phyloP scores from a whole-genome alignment of 2,113 vertebrate species.

The Turdus rufiventris region DNA sequence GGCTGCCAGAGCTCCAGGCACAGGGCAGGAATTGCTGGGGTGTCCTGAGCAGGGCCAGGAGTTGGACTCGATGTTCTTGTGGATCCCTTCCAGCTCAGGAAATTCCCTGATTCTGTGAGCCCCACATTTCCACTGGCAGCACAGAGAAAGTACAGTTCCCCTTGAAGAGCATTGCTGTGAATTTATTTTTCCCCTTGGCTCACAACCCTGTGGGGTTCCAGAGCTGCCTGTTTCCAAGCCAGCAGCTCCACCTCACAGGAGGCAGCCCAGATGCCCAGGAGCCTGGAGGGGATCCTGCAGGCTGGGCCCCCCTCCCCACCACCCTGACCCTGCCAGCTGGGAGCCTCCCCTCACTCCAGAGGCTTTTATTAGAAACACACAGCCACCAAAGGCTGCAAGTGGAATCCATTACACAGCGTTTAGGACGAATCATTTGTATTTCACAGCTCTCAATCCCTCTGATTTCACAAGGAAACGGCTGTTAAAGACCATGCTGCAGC shows the following conservation, averaged over 20 bases:
- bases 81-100: not conserved
- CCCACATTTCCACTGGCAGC: not conserved
- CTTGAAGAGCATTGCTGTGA: not conserved
- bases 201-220: rapidly evolving
- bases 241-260: not conserved
- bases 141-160: not conserved
- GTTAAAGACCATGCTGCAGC: not conserved
- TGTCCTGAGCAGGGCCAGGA: not conserved
- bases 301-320: not conserved
- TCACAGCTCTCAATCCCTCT: not conserved
- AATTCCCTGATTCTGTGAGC: not conserved
- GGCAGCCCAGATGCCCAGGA: not conserved
- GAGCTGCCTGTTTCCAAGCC: not conserved
- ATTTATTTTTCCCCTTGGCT: too few species aligned
- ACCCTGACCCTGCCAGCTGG: not conserved
- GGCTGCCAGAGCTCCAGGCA: not conserved
- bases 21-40: not conserved
- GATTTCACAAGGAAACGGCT: not conserved
- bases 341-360: not conserved
- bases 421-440: not conserved
- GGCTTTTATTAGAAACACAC: not conserved
- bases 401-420: constrained; percentile 28
- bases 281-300: rapidly evolving
- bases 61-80: rapidly evolving
- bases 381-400: not conserved